These are phyloP conservation scores for Bombus vancouverensis DNA, from an alignment of 1,140 invertebrate species.

Conservation along the genomic window DNA sequence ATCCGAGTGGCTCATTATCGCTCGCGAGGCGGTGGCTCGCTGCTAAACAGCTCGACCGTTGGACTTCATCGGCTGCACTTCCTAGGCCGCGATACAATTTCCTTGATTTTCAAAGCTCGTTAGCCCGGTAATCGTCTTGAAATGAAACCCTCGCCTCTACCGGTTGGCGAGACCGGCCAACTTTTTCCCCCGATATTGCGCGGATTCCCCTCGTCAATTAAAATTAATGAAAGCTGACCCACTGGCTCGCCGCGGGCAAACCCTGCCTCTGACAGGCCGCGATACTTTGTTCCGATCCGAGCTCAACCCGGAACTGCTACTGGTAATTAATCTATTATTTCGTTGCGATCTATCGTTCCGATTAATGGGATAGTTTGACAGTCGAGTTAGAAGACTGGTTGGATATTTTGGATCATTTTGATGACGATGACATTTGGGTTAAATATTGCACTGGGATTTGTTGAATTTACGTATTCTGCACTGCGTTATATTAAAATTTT, in stretches of 20 bases:
- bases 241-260: neutral
- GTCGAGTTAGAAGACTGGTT: too few species aligned
- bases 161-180: neutral
- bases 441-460: neutral
- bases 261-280: conserved; percentile 8
- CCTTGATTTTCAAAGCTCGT: conserved; percentile 54
- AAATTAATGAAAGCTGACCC: conserved; percentile 48
- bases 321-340: conserved; percentile 28
- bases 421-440: neutral
- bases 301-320: too few species aligned
- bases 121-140: conserved; percentile 30
- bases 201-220: conserved; percentile 42
- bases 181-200: conserved; percentile 18
- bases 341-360: neutral
- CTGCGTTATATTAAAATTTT: neutral
- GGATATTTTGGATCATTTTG: neutral
- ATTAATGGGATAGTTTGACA: neutral
- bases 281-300: conserved; percentile 31
- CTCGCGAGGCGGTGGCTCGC: neutral
- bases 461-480: neutral
- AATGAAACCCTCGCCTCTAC: conserved; percentile 34
- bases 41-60: neutral
- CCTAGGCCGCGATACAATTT: conserved; percentile 20
- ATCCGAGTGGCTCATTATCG: conserved; percentile 28
- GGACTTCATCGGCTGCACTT: neutral